Evolutionary conservation across 2,113 vertebrate species (phyloP), one percentile per base, ranked within the genome.

Genomic region (Erinaceus europaeus): DNA sequence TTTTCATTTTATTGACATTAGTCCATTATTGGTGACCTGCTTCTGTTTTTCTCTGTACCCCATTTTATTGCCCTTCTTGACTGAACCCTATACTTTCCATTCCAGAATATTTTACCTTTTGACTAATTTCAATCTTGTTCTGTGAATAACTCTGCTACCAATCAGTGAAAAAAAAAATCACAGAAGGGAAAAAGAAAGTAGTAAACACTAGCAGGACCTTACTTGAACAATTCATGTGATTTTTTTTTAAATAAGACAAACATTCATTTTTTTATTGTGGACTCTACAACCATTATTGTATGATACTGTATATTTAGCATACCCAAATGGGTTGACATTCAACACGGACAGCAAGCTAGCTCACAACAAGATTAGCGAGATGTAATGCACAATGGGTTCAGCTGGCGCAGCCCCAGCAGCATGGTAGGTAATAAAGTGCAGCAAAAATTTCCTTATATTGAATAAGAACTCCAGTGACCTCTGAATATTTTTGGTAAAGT

Each of bases 401-500:
- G 84, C 72, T 72, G 80, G 80, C 42, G 38, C 76, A 75, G 52
- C 61, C 13, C 89, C 48, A 93, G 93, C 81, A 93, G 93, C 75
- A 46, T 69, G 84, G 85, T 78, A 65, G 84, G 85, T 78, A 65
- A 74, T 67, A 78, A 82, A 93, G 67, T 80, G 71, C 84, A 91
- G 94, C 71, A 83, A 94, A 95, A 59, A 80, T 77, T 95, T 83
- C 89, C 85, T 83, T 86, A 91, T 61, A 74, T 29, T 76, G 34
- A 76, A 0, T 68, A n/a, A 79, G 88, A 64, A 3, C 89, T 91
- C 57, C 59, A 89, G 86, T 73, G 89, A 90, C 32, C 53, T 85
- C 94, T 85, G 95, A 95, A 93, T 68, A 94, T 85, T 94, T 95
- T 95, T 95, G 94, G 92, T 95, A 92, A 93, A 90, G 57, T 71